Base-by-base conservation (phyloP, 1,140 invertebrate species). In the Drosophila parabipectinata region DNA sequence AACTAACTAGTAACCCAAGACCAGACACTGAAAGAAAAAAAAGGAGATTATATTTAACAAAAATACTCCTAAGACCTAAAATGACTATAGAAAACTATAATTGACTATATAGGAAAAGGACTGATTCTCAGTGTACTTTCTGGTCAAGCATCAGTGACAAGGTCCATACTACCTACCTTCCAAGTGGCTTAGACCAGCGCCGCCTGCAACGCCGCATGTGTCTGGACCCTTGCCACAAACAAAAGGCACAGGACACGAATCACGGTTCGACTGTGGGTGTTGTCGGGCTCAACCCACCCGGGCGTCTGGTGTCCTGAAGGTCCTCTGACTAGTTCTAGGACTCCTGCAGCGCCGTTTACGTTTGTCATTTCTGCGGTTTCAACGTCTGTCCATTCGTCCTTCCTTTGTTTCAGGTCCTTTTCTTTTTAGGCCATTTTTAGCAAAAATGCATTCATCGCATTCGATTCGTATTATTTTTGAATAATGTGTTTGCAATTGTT, bases 121-220 rank as follows among this genome's bases (percentile, higher is more conserved):
- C 2, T 21, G 37, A 21, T 4, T 63, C 0, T 24, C 15, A 24
- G 63, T 67, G 59, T 12, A 6, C n/a, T 50, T 37, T 32, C 28
- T 48, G 75, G 79, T 84, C 80, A 85, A 85, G 81, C 72, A 73
- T 84, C 79, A 62, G 61, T 79, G 79, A 53, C 69, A 47, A 48
- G 39, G 58, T 30, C 56, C 52, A 21, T 37, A 48, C 39, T 44
- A 53, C 57, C 56, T 48, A 32, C 59, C 72, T 85, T 85, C 66
- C 30, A 77, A 80, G 81, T 76, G 57, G 74, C 61, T 82, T 78
- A 68, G 39, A 37, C 2, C 76, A 74, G 76, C 48, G 79, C 79
- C 81, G 77, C 66, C 82, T 85, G 81, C 81, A 85, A 85, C 81
- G 81, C 81, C 73, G 81, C 81, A 87, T 85, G 81, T 77, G 82